These are phyloP conservation scores for Ephestia elutella DNA, from an alignment of 1,140 invertebrate genomes.

Conservation along the genomic window DNA sequence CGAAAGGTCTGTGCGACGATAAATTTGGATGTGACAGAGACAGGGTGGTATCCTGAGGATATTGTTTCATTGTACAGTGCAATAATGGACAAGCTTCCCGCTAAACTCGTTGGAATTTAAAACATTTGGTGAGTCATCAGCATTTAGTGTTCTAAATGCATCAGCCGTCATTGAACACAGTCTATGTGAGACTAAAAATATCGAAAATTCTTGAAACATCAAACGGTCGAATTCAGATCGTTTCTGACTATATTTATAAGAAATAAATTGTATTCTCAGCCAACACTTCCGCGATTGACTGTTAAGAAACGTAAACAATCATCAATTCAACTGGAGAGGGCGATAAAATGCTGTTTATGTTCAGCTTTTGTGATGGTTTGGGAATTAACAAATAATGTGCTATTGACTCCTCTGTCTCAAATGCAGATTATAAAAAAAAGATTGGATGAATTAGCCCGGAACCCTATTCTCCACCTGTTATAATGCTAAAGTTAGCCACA, in stretches of 20 bases:
- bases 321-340: neutral
- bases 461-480: too few relatives aligned
- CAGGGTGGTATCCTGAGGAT: conserved; percentile 60
- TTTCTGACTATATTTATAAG: conserved; percentile 28
- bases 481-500: too few relatives aligned
- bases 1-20: conserved; percentile 42
- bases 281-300: conserved; percentile 16
- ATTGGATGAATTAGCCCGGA: too few relatives aligned
- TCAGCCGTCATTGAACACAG: neutral
- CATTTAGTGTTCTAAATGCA: conserved; percentile 28
- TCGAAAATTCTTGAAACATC: neutral
- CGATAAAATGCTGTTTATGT: too few relatives aligned
- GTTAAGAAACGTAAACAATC: conserved; percentile 17
- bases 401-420: too few relatives aligned
- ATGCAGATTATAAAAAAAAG: too few relatives aligned
- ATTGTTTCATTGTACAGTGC: conserved; percentile 48
- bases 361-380: too few relatives aligned
- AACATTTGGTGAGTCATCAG: conserved; percentile 70
- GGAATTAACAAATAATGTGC: too few relatives aligned
- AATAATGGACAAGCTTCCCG: conserved; percentile 66
- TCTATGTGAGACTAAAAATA: neutral
- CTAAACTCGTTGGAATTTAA: conserved; percentile 70
- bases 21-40: conserved; percentile 45
- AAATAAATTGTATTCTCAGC: conserved; percentile 18
- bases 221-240: neutral